Conservation (phyloP, 2,888 invertebrate species). For the Tipula vernalis region DNA sequence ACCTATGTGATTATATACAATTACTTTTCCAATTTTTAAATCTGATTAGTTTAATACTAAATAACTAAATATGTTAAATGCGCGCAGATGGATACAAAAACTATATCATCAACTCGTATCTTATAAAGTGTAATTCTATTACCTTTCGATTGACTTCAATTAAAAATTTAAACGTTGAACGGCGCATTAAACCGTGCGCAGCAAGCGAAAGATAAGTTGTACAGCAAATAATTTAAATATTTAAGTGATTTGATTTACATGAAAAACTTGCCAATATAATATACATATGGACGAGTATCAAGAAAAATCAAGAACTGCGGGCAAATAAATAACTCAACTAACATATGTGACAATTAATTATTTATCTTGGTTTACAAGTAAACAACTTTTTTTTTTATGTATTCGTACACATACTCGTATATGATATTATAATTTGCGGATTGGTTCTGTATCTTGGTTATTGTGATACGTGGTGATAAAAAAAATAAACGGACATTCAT, state of each 20-base stretch:
- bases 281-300: background rate
- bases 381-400: background rate
- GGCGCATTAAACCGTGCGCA: background rate
- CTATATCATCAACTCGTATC: background rate
- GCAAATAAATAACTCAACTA: background rate
- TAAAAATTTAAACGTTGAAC: background rate
- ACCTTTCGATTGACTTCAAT: background rate
- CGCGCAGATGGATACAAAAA: background rate
- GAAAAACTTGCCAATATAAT: background rate
- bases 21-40: background rate
- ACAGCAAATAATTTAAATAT: background rate
- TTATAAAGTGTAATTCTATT: background rate
- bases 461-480: background rate
- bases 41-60: background rate
- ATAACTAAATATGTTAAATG: background rate
- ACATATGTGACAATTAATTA: slow-evolving; percentile 4
- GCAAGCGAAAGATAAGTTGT: background rate
- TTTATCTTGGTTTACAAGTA: background rate
- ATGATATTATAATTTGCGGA: background rate
- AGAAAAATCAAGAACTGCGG: background rate
- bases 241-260: background rate
- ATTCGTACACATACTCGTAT: background rate
- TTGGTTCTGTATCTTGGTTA: background rate
- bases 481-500: background rate
- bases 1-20: background rate